phyloP scores from a whole-genome alignment of 2,113 vertebrate species.

The Copsychus sechellarum region DNA sequence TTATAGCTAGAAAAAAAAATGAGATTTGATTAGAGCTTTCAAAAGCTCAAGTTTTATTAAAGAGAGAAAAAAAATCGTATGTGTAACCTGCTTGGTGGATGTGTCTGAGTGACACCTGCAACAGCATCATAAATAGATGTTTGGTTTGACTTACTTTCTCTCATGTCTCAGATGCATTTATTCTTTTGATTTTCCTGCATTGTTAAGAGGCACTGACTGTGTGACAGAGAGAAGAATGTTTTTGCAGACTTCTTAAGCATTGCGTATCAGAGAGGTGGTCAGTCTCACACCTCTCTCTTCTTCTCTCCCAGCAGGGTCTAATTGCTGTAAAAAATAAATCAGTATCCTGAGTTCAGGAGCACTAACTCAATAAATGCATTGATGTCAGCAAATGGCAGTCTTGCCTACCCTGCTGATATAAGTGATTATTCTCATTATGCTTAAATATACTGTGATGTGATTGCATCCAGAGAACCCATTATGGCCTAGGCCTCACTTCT shows the following conservation, averaged over 20 bases:
- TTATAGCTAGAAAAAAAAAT: neutral
- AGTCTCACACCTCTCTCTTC: neutral
- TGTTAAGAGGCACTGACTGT: neutral
- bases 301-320: neutral
- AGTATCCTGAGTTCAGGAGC: neutral
- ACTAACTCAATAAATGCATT: slow-evolving; percentile 36
- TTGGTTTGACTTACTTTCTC: neutral
- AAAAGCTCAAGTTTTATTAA: neutral
- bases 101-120: neutral
- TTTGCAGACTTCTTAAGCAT: neutral
- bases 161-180: neutral
- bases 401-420: slow-evolving; percentile 26
- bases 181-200: neutral
- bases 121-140: neutral
- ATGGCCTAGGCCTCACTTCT: neutral
- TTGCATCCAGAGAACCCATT: neutral
- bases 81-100: neutral
- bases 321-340: slow-evolving; percentile 39
- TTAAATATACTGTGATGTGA: slow-evolving; percentile 6
- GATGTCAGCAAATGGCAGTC: slow-evolving; percentile 12
- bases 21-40: slow-evolving; percentile 19
- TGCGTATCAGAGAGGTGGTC: neutral
- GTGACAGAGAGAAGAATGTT: neutral
- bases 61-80: neutral
- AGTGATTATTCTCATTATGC: slow-evolving; percentile 14